These are phyloP conservation scores for Lamellibrachia columna DNA, from an alignment of 2,888 invertebrate genomes.

Conservation along the genomic window DNA sequence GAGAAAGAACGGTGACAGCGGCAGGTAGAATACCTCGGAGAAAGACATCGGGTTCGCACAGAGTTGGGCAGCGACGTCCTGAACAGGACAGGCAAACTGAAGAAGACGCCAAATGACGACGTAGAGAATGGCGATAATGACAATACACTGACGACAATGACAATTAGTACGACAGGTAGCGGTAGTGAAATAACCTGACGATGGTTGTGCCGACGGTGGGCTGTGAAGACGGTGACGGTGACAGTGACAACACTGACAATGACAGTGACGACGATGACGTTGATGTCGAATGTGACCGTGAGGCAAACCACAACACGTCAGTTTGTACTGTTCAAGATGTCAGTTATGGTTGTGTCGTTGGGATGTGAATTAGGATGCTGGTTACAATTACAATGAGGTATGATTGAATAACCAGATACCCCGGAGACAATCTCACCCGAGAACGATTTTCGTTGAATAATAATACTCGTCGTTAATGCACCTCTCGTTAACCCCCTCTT, in stretches of 20 bases:
- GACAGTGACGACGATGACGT: not conserved
- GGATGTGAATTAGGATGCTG: not conserved
- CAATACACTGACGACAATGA: not conserved
- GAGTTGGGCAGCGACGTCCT: too few species aligned
- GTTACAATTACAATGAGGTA: not conserved
- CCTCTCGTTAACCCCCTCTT: too few species aligned
- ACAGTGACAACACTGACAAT: not conserved
- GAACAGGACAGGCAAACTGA: too few species aligned
- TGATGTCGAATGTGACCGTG: not conserved
- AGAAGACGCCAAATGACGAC: not conserved
- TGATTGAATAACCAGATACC: too few species aligned
- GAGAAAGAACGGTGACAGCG: too few species aligned
- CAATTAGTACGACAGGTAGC: not conserved
- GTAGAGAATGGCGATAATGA: not conserved
- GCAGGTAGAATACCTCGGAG: too few species aligned
- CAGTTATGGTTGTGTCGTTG: not conserved
- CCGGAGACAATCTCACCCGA: too few species aligned
- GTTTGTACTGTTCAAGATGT: not conserved
- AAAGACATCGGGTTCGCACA: too few species aligned
- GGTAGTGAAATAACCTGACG: not conserved
- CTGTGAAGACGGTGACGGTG: not conserved
- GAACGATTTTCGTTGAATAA: too few species aligned
- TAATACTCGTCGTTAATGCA: too few species aligned
- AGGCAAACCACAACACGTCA: not conserved
- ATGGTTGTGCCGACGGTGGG: not conserved